Evolutionary conservation across 2,797 vertebrate genomes (phyloP).

Genomic region (Enteromius paludinosus): DNA sequence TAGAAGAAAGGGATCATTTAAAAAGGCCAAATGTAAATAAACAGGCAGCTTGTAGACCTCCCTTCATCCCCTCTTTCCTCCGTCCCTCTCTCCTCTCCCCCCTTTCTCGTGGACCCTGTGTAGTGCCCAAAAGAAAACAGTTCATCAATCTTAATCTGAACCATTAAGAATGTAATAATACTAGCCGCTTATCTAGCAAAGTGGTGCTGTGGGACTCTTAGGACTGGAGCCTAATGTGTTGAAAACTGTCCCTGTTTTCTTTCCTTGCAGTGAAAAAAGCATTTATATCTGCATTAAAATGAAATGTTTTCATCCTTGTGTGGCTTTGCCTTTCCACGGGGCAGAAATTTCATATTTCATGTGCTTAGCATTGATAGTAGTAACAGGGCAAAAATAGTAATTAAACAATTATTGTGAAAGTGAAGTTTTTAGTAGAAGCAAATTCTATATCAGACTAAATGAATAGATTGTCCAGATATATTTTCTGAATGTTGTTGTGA

Average conservation of each 20-base stretch:
- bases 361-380: background rate
- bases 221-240: slow-evolving; percentile 54
- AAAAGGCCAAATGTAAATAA: slow-evolving; percentile 85
- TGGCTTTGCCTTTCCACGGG: background rate
- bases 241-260: slow-evolving; percentile 49
- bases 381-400: background rate
- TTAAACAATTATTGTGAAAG: background rate
- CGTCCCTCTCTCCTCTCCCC: slow-evolving; percentile 29
- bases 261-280: background rate
- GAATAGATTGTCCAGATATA: background rate
- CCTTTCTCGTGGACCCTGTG: slow-evolving; percentile 67
- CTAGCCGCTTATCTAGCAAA: slow-evolving; percentile 62
- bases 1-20: slow-evolving; percentile 81
- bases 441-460: background rate
- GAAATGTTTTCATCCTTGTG: slow-evolving; percentile 2
- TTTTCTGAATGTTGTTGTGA: background rate
- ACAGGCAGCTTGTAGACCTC: slow-evolving; percentile 72
- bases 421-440: background rate
- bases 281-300: slow-evolving; percentile 22
- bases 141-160: slow-evolving; percentile 82
- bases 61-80: slow-evolving; percentile 58
- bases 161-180: slow-evolving; percentile 72
- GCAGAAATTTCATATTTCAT: background rate
- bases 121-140: slow-evolving; percentile 81
- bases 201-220: slow-evolving; percentile 60